These are phyloP conservation scores for Trachemys scripta DNA, from an alignment of 2,113 vertebrate genomes.

Conservation along the genomic window DNA sequence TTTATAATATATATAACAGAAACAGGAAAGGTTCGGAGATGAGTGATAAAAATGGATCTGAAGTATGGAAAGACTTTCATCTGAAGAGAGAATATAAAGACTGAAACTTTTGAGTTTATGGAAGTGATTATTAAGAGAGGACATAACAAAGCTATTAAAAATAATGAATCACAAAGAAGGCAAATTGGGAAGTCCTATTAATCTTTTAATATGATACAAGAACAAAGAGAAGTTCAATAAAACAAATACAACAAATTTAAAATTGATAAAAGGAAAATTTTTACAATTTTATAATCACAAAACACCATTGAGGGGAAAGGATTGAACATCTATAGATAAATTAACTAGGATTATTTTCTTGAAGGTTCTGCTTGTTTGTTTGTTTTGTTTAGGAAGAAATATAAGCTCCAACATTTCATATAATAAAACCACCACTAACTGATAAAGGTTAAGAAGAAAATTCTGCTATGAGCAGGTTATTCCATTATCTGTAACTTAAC, in stretches of 20 bases:
- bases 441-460: not conserved
- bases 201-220: not conserved
- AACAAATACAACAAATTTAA: not conserved
- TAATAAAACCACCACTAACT: not conserved
- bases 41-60: not conserved
- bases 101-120: not conserved
- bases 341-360: not conserved
- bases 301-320: no score
- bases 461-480: not conserved
- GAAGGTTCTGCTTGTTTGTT: no score
- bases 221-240: not conserved
- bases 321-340: not conserved
- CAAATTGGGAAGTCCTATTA: not conserved
- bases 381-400: not conserved
- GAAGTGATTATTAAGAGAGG: not conserved
- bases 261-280: not conserved
- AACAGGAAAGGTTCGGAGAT: not conserved
- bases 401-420: not conserved
- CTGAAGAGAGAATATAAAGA: constrained; percentile 20
- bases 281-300: not conserved
- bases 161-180: not conserved
- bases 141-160: not conserved
- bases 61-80: not conserved
- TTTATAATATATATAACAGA: not conserved
- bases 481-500: not conserved